Conservation (phyloP, 1,140 invertebrate species). For the Drosophila littoralis region DNA sequence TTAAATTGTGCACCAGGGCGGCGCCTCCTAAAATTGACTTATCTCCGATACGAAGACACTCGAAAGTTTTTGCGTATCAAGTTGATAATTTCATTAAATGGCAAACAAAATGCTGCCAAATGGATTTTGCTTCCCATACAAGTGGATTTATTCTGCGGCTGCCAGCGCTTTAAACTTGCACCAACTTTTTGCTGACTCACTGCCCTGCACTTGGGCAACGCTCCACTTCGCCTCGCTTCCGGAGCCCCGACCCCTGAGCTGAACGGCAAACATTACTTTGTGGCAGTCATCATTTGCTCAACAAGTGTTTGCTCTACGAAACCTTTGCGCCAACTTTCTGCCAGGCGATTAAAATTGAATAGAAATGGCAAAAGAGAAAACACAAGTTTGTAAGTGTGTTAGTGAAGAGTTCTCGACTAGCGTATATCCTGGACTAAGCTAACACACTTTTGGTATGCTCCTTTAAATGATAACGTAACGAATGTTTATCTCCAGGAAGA, state of each 20-base stretch:
- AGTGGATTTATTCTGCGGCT: slow-evolving; percentile 38
- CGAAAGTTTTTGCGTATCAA: slow-evolving; percentile 67
- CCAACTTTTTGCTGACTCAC: slow-evolving; percentile 18
- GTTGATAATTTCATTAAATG: slow-evolving; percentile 76
- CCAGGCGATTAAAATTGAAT: slow-evolving; percentile 49
- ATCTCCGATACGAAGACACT: slow-evolving; percentile 36
- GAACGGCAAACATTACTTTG: slow-evolving; percentile 77
- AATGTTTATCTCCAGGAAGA: too few relatives aligned
- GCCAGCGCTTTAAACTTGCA: slow-evolving; percentile 22
- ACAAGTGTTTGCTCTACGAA: slow-evolving; percentile 76
- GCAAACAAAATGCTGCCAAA: slow-evolving; percentile 64
- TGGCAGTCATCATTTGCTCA: slow-evolving; percentile 78
- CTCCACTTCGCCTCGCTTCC: neutral
- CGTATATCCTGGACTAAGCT: neutral
- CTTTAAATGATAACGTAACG: too few relatives aligned
- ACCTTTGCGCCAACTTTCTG: slow-evolving; percentile 63
- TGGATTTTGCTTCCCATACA: slow-evolving; percentile 28
- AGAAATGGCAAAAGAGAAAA: slow-evolving; percentile 30
- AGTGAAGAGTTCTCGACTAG: neutral
- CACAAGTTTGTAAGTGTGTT: slow-evolving; percentile 11
- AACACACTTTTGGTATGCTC: too few relatives aligned
- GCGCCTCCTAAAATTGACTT: slow-evolving; percentile 62
- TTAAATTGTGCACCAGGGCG: slow-evolving; percentile 60
- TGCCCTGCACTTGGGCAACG: slow-evolving; percentile 1
- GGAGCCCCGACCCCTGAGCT: slow-evolving; percentile 22